Evolutionary conservation across 2,113 vertebrate genomes (phyloP), one percentile per base, ranked within the genome.

Genomic region (Anolis carolinensis): DNA sequence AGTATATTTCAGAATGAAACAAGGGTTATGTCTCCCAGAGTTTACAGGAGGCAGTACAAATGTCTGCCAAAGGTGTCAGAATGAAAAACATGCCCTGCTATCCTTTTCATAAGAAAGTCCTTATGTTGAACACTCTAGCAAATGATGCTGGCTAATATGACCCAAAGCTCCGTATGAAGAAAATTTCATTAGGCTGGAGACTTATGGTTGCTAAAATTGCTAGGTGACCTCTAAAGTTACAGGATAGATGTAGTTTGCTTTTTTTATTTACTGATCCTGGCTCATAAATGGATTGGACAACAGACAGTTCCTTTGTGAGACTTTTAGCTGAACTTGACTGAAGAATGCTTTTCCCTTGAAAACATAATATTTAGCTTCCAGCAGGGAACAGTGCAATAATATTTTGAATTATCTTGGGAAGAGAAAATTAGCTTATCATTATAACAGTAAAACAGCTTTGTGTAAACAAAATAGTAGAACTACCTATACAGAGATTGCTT

Each of bases 321-420:
- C 44, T 80, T 86, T 93, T 86, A 89, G 85, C 83, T 92, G 87
- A 93, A 94, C 81, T 89, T 91, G 81, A 92, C 89, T 89, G 89
- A 92, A 88, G 88, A 93, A 94, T 84, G 86, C 84, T 88, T 93
- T 89, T 83, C 89, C 71, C 62, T 86, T 91, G 77, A 91, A 94
- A 93, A 85, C 89, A 95, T 92, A 94, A 93, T 93, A 90, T 92
- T 93, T 95, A 79, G 74, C 90, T 95, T 94, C 89, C 68, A 92
- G 75, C 87, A 90, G 88, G 90, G 81, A 93, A 79, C 52, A 87
- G 74, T 86, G 18, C 62, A 81, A 93, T 82, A 89, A 23, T 89
- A 65, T 92, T 93, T 89, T 85, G 39, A 90, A 86, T 6, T 65
- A 87, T 80, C 63, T 78, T 78, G 67, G 65, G 89, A 83, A 89